Conservation (phyloP, 1,140 invertebrate species). For the Artemia franciscana region DNA sequence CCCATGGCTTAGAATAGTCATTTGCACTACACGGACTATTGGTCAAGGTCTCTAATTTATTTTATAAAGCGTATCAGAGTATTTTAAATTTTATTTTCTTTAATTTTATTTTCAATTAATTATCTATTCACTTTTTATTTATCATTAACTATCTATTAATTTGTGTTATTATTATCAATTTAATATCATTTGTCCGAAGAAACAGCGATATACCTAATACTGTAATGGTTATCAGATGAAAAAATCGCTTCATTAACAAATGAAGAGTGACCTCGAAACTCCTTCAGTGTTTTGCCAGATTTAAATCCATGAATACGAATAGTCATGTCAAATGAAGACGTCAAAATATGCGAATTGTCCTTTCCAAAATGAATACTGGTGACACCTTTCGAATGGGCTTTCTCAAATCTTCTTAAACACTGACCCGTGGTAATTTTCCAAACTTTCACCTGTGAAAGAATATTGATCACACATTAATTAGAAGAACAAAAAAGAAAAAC, state of each 20-base stretch:
- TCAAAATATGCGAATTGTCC: constrained; percentile 86
- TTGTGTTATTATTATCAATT: no score
- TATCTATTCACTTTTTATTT: no score
- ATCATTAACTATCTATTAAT: no score
- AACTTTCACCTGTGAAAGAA: no score
- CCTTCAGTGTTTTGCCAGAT: constrained; percentile 92
- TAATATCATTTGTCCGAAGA: no score
- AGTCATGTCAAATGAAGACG: constrained; percentile 82
- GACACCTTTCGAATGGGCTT: constrained; percentile 83
- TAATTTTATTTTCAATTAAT: no score
- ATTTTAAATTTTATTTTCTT: no score
- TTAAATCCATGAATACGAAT: constrained; percentile 91
- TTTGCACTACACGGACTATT: no score
- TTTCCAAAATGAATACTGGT: constrained; percentile 90
- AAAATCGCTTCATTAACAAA: constrained; percentile 96
- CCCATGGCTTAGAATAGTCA: no score
- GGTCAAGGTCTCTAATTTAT: not conserved
- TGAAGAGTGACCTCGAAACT: constrained; percentile 84
- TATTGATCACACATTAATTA: no score
- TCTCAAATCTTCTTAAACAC: constrained; percentile 79
- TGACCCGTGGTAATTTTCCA: constrained; percentile 92
- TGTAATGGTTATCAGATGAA: constrained; percentile 68
- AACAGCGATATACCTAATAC: no score
- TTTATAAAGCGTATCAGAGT: constrained; percentile 8
- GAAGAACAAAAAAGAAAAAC: no score